Evolutionary conservation across 1,140 invertebrate genomes (phyloP), one percentile per base, ranked within the genome.

Genomic region (Elysia chlorotica): DNA sequence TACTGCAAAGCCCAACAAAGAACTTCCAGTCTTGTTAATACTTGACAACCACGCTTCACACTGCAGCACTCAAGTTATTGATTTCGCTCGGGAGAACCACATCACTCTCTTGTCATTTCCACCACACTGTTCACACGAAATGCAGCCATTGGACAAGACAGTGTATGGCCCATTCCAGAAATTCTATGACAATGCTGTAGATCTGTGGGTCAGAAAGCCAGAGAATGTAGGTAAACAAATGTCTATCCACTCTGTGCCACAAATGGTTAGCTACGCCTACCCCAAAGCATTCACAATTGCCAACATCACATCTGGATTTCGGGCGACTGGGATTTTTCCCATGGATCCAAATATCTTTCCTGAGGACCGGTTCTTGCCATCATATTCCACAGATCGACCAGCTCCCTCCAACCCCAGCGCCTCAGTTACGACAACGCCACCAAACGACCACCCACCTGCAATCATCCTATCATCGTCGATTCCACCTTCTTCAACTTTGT

Each of bases 1-100:
- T n/a, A n/a, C n/a, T n/a, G n/a, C 41, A 41, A 69, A 56, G 31
- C 66, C 68, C 10, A 35, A 3, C 6, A 36, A 35, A 21, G 68
- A 70, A 28, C 23, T 57, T 10, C 74, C 71, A 14, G 71, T 79
- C 21, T 65, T 81, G n/a, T 14, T 80, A 0, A n/a, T 81, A 10
- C 63, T 82, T 17, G 79, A 80, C 67, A 79, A 76, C 54, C 80
- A 79, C 54, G 62, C 69, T 41, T 80, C 77, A 19, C 80, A 81
- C 68, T 53, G 76, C 10, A 63, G 68, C 23, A 5, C 85, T 65
- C 76, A 81, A 56, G 72, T 71, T 66, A 73, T 83, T 21, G 78
- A 83, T 63, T 85, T 71, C 74, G 76, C 76, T 0, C 79, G 73
- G 59, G 65, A 74, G 2, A 78, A 77, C 72, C 63, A 69, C 17